These are phyloP conservation scores for Epirrita christyi DNA, from an alignment of 2,888 invertebrate genomes.

Conservation along the genomic window DNA sequence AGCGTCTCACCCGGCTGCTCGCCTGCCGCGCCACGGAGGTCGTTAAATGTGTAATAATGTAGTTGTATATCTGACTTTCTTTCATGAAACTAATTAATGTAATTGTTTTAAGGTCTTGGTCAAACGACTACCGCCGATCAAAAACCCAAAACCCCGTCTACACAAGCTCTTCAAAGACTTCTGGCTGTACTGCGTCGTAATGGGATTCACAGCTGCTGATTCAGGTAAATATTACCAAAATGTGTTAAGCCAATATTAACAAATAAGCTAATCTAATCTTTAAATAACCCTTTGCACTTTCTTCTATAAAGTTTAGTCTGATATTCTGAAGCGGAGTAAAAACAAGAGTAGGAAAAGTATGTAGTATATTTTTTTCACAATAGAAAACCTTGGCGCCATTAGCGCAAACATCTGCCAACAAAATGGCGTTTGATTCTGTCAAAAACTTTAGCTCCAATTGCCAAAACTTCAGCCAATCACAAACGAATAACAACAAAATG, in stretches of 20 bases:
- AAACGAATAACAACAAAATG: not conserved
- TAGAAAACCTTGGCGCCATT: no score
- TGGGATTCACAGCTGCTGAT: slow-evolving; percentile 97
- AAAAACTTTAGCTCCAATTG: no score
- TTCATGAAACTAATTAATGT: not conserved
- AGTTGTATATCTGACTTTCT: no score
- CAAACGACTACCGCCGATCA: slow-evolving; percentile 94
- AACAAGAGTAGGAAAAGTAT: not conserved
- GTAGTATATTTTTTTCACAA: no score
- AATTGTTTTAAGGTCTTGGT: slow-evolving; percentile 84
- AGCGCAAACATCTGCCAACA: no score
- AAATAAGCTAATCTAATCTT: slow-evolving; percentile 36
- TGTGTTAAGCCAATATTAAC: slow-evolving; percentile 18
- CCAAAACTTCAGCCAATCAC: not conserved
- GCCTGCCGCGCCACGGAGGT: no score
- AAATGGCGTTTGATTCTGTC: no score
- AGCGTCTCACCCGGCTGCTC: no score
- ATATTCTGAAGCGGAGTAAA: slow-evolving; percentile 4
- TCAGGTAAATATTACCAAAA: slow-evolving; percentile 76
- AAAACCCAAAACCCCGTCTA: slow-evolving; percentile 94
- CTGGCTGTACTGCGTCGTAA: slow-evolving; percentile 99
- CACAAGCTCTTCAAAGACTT: slow-evolving; percentile 99
- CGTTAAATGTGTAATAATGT: no score
- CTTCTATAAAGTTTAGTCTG: slow-evolving; percentile 17
- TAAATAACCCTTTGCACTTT: slow-evolving; percentile 34